Evolutionary conservation across 2,888 invertebrate genomes (phyloP).

Genomic region (Microplitis deprimator): DNA sequence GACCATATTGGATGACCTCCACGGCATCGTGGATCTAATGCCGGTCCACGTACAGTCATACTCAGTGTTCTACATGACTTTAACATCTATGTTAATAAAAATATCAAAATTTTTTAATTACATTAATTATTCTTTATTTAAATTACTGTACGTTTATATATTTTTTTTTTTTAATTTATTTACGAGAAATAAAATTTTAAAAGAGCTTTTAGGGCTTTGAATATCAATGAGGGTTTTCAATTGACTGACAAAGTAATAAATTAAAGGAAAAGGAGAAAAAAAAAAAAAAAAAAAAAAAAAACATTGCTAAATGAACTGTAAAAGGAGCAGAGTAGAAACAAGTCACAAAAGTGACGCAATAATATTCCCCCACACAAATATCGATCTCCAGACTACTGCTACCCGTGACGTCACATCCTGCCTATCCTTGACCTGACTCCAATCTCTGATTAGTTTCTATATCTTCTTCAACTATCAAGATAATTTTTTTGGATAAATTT

Average conservation of each 20-base stretch:
- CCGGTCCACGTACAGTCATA: constrained; percentile 90
- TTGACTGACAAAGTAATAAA: too few relatives aligned
- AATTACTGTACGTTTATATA: too few relatives aligned
- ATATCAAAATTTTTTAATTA: too few relatives aligned
- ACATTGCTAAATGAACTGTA: neutral
- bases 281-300: neutral
- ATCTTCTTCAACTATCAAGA: constrained; percentile 1
- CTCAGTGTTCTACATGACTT: constrained; percentile 90
- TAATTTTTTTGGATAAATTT: neutral
- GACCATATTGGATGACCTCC: constrained; percentile 71
- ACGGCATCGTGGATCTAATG: constrained; percentile 76
- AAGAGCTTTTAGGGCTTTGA: neutral
- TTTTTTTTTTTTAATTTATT: too few relatives aligned
- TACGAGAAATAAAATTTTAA: too few relatives aligned
- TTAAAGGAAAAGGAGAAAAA: too few relatives aligned
- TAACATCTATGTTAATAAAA: constrained; percentile 79
- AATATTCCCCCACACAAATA: constrained; percentile 51
- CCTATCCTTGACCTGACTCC: constrained; percentile 70
- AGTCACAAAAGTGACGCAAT: constrained; percentile 38
- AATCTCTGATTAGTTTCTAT: constrained; percentile 47
- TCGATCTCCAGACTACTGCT: constrained; percentile 63
- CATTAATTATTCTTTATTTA: neutral
- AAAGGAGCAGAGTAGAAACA: neutral
- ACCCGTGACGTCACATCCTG: constrained; percentile 69
- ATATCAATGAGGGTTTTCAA: neutral